Conservation (phyloP, 2,888 invertebrate genomes). For the Amaurobius ferox region DNA sequence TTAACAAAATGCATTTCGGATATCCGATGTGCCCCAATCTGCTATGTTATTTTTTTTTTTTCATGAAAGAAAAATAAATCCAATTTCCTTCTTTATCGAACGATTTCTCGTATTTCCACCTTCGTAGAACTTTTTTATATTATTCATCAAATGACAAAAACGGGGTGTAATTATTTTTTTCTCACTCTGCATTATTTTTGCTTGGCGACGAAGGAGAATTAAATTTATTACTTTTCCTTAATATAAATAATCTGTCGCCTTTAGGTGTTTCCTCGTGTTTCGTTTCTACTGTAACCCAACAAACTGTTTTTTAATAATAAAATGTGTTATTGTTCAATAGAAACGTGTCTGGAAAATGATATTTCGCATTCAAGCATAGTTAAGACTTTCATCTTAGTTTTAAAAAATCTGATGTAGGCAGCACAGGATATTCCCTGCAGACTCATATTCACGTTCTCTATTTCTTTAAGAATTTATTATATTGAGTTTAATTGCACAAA, state of each 20-base stretch:
- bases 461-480: too few relatives aligned
- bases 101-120: background rate
- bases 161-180: background rate
- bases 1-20: too few relatives aligned
- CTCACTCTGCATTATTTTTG: background rate
- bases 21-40: too few relatives aligned
- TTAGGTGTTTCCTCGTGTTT: background rate
- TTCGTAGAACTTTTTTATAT: background rate
- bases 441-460: too few relatives aligned
- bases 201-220: background rate
- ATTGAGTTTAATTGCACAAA: too few relatives aligned
- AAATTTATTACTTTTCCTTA: conserved; percentile 1
- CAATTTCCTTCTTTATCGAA: background rate
- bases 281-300: background rate
- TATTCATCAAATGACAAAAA: conserved; percentile 4
- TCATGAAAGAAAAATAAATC: too few relatives aligned
- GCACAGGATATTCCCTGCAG: too few relatives aligned
- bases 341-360: background rate
- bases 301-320: background rate
- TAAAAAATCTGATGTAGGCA: too few relatives aligned
- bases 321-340: background rate
- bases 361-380: background rate
- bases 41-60: too few relatives aligned
- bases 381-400: too few relatives aligned
- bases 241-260: background rate